phyloP scores from a whole-genome alignment of 2,797 vertebrate genomes.

The Eulemur albifrons region DNA sequence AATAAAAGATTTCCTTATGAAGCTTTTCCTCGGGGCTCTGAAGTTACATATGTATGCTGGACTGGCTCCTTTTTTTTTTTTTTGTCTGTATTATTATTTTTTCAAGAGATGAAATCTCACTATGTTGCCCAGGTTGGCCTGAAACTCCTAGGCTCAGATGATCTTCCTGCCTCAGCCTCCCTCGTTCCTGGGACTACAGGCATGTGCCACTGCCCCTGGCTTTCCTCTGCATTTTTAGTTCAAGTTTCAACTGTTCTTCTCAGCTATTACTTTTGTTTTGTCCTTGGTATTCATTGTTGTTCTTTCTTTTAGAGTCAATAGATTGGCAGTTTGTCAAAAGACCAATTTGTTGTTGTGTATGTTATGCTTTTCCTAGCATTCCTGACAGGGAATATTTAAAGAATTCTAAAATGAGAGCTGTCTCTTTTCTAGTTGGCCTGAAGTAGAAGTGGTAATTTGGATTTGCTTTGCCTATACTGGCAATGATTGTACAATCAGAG shows the following conservation, averaged over 20 bases:
- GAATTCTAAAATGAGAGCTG: slow-evolving; percentile 25
- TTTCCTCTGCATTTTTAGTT: neutral
- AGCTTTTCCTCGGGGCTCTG: neutral
- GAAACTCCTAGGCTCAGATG: neutral
- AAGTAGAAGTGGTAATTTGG: slow-evolving; percentile 3
- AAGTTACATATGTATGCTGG: neutral
- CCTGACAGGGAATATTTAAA: slow-evolving; percentile 37
- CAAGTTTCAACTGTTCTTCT: neutral
- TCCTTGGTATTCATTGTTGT: neutral
- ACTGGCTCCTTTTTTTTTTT: neutral
- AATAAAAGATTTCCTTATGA: neutral
- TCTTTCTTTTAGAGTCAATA: slow-evolving; percentile 23
- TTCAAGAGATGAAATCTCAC: neutral
- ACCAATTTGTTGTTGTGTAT: slow-evolving; percentile 3
- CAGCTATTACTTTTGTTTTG: slow-evolving; percentile 3
- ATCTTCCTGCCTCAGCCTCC: neutral
- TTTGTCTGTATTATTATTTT: neutral
- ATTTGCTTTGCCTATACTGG: slow-evolving; percentile 7
- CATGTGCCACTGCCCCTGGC: neutral
- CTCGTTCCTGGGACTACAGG: neutral
- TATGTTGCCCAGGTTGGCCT: neutral
- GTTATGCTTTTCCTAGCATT: slow-evolving; percentile 38
- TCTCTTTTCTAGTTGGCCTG: slow-evolving; percentile 1
- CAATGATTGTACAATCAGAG: slow-evolving; percentile 5
- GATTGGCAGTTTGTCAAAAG: slow-evolving; percentile 48